A percentile compares a stretch with the other conserved stretches of the same genome.
phyloP scores from a whole-genome alignment of 2,113 vertebrate genomes.

The Eubucco bourcierii region DNA sequence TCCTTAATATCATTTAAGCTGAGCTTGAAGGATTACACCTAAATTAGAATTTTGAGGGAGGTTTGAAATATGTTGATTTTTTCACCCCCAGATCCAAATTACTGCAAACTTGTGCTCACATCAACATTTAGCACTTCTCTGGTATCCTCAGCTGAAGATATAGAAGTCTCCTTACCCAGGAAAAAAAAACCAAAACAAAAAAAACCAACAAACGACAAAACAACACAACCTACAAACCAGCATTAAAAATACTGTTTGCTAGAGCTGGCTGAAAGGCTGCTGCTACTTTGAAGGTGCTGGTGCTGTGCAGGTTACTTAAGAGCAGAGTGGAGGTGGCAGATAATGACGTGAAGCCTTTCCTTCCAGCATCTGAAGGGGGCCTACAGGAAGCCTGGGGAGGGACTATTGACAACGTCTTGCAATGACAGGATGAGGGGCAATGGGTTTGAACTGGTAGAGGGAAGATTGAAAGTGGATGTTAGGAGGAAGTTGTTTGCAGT shows the following conservation, averaged over 20 bases:
- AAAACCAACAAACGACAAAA: not conserved
- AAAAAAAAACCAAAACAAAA: not conserved
- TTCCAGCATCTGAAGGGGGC: too few species aligned
- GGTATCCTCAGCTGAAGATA: not conserved
- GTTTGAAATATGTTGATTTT: not conserved
- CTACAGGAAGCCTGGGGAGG: too few species aligned
- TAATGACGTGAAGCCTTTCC: not conserved
- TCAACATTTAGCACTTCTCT: not conserved
- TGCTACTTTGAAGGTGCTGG: not conserved
- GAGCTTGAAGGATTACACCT: not conserved
- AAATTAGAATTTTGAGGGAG: not conserved
- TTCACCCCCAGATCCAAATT: not conserved
- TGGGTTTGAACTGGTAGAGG: too few species aligned
- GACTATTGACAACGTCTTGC: too few species aligned
- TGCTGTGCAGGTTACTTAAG: not conserved
- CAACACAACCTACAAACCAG: fast-evolving
- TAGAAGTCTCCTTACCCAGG: not conserved
- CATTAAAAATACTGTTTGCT: not conserved
- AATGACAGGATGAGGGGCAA: too few species aligned
- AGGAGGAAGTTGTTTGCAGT: too few species aligned
- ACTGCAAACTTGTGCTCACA: not conserved
- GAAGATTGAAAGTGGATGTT: too few species aligned
- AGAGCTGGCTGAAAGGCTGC: not conserved
- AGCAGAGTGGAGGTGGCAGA: not conserved
- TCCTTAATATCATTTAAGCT: not conserved